phyloP scores from a whole-genome alignment of 1,140 invertebrate genomes.

The Limonius californicus region DNA sequence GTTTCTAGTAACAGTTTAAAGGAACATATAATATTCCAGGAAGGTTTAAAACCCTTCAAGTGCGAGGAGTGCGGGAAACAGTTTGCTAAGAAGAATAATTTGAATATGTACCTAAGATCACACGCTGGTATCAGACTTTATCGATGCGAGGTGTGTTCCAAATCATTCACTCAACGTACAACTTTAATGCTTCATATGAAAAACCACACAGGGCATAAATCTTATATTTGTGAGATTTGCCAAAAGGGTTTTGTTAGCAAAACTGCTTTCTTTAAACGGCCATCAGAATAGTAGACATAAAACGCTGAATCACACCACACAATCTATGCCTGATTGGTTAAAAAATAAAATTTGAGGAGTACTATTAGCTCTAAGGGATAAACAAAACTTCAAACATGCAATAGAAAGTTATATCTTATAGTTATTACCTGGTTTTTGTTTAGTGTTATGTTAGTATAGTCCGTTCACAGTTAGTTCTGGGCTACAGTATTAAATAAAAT shows the following conservation, averaged over 20 bases:
- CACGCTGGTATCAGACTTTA: conserved; percentile 45
- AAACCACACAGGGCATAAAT: conserved; percentile 49
- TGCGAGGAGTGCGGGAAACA: conserved; percentile 11
- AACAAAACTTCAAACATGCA: too few relatives aligned
- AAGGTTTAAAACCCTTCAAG: not conserved
- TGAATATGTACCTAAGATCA: conserved; percentile 41
- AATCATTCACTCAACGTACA: conserved; percentile 33
- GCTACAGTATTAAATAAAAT: too few relatives aligned
- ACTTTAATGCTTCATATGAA: conserved; percentile 36
- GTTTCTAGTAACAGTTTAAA: not conserved
- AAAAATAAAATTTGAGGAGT: not conserved
- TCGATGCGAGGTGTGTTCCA: conserved; percentile 44
- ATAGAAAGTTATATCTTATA: too few relatives aligned
- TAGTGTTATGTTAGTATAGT: too few relatives aligned
- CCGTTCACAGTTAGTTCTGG: too few relatives aligned
- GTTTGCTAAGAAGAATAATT: not conserved
- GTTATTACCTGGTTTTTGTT: too few relatives aligned
- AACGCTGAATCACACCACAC: not conserved
- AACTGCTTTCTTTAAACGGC: conserved; percentile 6
- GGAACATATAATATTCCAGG: not conserved
- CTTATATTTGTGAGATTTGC: conserved; percentile 43
- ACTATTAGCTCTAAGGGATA: too few relatives aligned
- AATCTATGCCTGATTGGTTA: not conserved
- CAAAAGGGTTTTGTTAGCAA: conserved; percentile 1
- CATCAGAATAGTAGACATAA: not conserved